Evolutionary conservation across 2,113 vertebrate species (phyloP).

Genomic region (Eonycteris spelaea): DNA sequence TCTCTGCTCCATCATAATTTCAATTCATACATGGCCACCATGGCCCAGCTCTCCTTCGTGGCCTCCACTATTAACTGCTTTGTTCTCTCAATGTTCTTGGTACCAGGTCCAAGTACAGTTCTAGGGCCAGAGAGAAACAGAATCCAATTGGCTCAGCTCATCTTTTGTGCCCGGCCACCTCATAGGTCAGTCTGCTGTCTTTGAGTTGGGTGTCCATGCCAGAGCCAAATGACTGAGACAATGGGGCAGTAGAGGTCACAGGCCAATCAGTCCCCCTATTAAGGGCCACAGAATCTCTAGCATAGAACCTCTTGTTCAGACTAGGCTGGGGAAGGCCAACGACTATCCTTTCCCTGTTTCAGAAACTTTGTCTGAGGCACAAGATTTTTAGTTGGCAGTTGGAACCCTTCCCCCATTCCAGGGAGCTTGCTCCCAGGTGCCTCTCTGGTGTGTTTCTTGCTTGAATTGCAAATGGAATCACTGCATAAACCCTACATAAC

Average conservation of each 20-base stretch:
- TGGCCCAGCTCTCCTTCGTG: not conserved
- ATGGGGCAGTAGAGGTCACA: not conserved
- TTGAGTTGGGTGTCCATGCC: not conserved
- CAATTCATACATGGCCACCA: fast-evolving
- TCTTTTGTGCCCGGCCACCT: not conserved
- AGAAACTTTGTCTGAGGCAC: not conserved
- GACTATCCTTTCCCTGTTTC: not conserved
- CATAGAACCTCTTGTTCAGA: not conserved
- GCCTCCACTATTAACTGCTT: not conserved
- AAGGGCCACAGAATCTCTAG: not conserved
- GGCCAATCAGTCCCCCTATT: not conserved
- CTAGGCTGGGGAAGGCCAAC: not conserved
- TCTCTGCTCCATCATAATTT: not conserved
- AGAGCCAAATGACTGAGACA: not conserved
- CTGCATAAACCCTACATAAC: slow-evolving; percentile 72
- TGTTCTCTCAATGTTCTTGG: not conserved
- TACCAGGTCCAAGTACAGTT: not conserved
- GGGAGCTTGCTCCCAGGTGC: slow-evolving; percentile 49
- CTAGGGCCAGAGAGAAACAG: not conserved
- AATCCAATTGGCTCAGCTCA: not conserved
- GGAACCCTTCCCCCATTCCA: slow-evolving; percentile 23
- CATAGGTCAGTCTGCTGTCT: not conserved
- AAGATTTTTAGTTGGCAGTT: not conserved
- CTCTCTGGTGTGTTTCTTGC: slow-evolving; percentile 54
- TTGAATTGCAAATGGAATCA: slow-evolving; percentile 73